Evolutionary conservation across 2,113 vertebrate species (phyloP).

Genomic region (Mesoclemmys tuberculata): DNA sequence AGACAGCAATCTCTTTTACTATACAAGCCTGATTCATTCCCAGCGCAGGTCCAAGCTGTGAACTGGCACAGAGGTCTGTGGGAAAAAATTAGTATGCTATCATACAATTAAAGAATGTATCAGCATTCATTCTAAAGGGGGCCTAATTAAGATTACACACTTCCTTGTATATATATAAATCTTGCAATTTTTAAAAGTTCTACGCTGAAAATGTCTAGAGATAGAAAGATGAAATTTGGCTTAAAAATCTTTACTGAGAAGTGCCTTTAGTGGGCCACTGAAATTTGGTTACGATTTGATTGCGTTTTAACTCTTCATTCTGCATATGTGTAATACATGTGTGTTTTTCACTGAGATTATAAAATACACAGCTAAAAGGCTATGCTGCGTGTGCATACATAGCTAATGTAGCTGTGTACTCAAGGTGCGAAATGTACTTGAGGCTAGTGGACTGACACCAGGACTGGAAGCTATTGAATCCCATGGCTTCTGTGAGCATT

Average conservation of each 20-base stretch:
- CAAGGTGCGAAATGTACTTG: neutral
- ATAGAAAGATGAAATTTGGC: neutral
- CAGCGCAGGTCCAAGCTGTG: neutral
- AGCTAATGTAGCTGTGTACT: neutral
- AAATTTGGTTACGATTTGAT: neutral
- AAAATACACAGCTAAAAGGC: neutral
- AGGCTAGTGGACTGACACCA: no score
- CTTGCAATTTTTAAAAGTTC: neutral
- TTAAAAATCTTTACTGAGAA: neutral
- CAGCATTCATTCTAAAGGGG: neutral
- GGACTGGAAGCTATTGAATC: neutral
- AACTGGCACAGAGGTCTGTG: neutral
- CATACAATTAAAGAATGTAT: constrained; percentile 10
- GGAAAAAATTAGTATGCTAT: neutral
- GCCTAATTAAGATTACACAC: no score
- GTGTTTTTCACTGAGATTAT: neutral
- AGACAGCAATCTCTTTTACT: constrained; percentile 28
- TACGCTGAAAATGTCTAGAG: neutral
- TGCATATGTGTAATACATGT: neutral
- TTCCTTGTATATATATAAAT: neutral
- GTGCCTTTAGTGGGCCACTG: no score
- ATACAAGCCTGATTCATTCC: neutral
- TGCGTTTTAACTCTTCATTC: neutral
- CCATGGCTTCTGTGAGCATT: neutral
- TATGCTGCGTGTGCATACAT: rapidly evolving